These are phyloP conservation scores for Meteorus colon DNA, from an alignment of 2,888 invertebrate genomes.

Conservation along the genomic window DNA sequence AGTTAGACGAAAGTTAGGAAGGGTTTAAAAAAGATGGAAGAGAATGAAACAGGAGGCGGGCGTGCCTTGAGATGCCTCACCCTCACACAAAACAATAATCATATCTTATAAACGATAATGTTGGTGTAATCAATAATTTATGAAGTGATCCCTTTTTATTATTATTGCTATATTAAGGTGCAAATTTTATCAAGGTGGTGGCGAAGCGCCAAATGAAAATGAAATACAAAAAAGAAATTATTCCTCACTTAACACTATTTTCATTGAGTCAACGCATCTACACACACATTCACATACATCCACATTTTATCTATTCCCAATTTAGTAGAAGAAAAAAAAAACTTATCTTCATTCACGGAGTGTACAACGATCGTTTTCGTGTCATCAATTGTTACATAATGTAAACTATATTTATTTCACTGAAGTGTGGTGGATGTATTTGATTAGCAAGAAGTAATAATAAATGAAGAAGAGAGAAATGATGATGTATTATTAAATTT, in stretches of 20 bases:
- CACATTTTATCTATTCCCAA: constrained; percentile 28
- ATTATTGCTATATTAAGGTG: constrained; percentile 35
- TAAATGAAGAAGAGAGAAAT: constrained; percentile 7
- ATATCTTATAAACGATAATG: constrained; percentile 61
- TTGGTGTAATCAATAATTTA: constrained; percentile 53
- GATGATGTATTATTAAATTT: constrained; percentile 34
- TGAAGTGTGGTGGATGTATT: neutral
- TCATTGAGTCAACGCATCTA: neutral
- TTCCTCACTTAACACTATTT: neutral
- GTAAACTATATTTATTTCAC: constrained; percentile 26
- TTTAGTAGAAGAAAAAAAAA: constrained; percentile 28
- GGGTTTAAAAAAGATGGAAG: neutral
- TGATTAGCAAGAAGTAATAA: neutral
- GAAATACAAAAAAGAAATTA: neutral
- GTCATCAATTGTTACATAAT: constrained; percentile 21
- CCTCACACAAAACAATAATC: constrained; percentile 68
- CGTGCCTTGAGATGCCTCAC: constrained; percentile 69
- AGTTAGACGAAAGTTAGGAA: constrained; percentile 8
- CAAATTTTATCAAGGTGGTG: constrained; percentile 46
- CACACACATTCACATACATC: constrained; percentile 24
- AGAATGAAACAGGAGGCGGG: constrained; percentile 57
- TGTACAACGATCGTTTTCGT: constrained; percentile 40
- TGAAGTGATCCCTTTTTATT: constrained; percentile 51
- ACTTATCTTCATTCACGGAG: constrained; percentile 27
- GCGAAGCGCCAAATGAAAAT: constrained; percentile 37